A percentile compares a stretch with the other conserved stretches of the same genome.
Conservation (phyloP, 2,888 invertebrate genomes). For the Oligia latruncula region DNA sequence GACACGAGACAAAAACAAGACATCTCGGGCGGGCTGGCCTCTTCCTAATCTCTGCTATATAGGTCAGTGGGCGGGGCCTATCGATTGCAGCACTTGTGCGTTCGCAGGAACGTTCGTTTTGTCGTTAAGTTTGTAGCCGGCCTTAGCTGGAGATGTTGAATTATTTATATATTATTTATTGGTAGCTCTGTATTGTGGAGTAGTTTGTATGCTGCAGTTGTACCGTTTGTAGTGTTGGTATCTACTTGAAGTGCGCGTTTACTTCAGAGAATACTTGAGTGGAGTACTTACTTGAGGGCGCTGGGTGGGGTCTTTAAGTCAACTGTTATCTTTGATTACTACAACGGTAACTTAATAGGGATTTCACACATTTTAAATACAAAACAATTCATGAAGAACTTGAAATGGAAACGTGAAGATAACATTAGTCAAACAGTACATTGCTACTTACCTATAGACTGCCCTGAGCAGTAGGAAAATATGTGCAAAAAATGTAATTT, state of each 20-base stretch:
- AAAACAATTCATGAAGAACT: neutral
- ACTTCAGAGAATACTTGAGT: neutral
- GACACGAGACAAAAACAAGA: conserved; percentile 71
- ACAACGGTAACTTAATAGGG: neutral
- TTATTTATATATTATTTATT: conserved; percentile 68
- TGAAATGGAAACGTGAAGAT: neutral
- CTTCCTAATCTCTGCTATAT: conserved; percentile 69
- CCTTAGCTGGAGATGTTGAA: conserved; percentile 68
- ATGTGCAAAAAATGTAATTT: neutral
- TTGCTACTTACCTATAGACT: neutral
- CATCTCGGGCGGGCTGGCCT: conserved; percentile 63
- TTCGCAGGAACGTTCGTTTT: conserved; percentile 77
- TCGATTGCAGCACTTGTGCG: conserved; percentile 86
- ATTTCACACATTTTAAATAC: neutral
- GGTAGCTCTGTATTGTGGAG: conserved; percentile 55
- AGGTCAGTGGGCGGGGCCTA: conserved; percentile 83
- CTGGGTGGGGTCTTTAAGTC: neutral
- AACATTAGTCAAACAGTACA: neutral
- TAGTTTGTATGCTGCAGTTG: conserved; percentile 50
- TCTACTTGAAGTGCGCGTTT: conserved; percentile 10
- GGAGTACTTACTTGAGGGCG: neutral
- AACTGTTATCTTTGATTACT: neutral
- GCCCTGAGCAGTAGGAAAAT: neutral
- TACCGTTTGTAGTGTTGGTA: conserved; percentile 7
- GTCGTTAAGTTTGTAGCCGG: conserved; percentile 63